Percentiles rank a stretch among this genome's conserved stretches.
These are phyloP conservation scores for Streblospio benedicti DNA, from an alignment of 1,140 invertebrate genomes.

Conservation along the genomic window DNA sequence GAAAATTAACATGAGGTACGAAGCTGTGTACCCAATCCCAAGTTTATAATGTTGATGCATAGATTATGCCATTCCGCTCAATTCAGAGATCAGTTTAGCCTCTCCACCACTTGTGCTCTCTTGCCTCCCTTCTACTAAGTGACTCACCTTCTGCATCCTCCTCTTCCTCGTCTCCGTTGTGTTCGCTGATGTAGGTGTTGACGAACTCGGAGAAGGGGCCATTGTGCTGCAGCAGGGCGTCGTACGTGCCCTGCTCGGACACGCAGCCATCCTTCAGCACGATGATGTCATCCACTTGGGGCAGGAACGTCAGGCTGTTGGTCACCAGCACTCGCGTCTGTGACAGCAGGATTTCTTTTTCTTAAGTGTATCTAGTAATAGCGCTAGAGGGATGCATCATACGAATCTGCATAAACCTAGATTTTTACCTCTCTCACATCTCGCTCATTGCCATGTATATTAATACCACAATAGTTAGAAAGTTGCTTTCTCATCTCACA, in stretches of 20 bases:
- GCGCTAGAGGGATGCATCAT: too few species aligned
- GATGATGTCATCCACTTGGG: constrained; percentile 42
- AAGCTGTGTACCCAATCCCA: too few species aligned
- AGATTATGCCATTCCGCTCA: too few species aligned
- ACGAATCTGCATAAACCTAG: neutral
- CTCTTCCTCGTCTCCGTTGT: too few species aligned
- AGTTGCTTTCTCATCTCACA: too few species aligned
- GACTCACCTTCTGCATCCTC: neutral
- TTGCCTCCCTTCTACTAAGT: neutral
- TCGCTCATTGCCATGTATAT: neutral
- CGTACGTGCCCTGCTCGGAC: constrained; percentile 37
- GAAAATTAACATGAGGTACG: too few species aligned
- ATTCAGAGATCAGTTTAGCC: too few species aligned
- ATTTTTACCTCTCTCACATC: too few species aligned
- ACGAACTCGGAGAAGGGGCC: constrained; percentile 36
- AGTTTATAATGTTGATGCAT: too few species aligned
- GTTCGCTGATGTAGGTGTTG: constrained; percentile 11
- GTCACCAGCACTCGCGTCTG: constrained; percentile 45
- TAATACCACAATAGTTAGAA: neutral
- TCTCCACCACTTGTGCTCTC: neutral
- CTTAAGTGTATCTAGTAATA: too few species aligned
- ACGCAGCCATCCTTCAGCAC: constrained; percentile 41
- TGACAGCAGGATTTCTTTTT: neutral
- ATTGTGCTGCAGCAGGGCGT: constrained; percentile 29
- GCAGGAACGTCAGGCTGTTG: constrained; percentile 37